Conservation (phyloP, 2,797 vertebrate genomes). For the Rhinichthys osculus region DNA sequence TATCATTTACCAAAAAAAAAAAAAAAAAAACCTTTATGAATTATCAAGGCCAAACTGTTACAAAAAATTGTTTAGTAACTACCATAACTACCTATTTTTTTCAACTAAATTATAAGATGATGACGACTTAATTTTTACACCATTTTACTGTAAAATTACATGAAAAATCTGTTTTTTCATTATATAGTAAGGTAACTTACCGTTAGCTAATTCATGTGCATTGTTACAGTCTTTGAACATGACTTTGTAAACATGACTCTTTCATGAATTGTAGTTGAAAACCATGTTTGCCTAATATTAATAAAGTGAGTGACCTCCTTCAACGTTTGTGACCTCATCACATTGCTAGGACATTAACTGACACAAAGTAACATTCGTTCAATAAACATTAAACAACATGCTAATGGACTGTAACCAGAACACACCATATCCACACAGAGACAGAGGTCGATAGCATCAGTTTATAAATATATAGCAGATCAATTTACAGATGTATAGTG, state of each 20-base stretch:
- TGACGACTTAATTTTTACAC: neutral
- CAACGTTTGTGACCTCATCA: neutral
- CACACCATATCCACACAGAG: conserved; percentile 8
- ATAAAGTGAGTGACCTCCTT: neutral
- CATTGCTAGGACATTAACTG: conserved; percentile 1
- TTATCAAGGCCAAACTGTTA: neutral
- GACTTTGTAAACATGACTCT: neutral
- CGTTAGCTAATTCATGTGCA: too few species aligned
- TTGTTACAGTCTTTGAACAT: neutral
- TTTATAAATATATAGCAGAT: conserved; percentile 31
- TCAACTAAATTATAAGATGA: neutral
- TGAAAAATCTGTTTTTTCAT: neutral
- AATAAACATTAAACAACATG: conserved; percentile 29
- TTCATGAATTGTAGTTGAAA: neutral
- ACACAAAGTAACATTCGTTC: conserved; percentile 21
- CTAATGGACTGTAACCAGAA: conserved; percentile 21
- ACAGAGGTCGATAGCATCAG: conserved; percentile 24
- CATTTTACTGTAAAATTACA: neutral
- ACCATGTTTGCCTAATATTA: neutral
- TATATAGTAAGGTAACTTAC: neutral
- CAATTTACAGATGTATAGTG: neutral
- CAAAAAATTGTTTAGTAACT: neutral
- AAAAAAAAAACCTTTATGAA: neutral
- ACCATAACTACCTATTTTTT: neutral
- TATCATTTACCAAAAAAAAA: neutral